These are phyloP conservation scores for Rhombomys opimus DNA, from an alignment of 2,113 vertebrate species.

Conservation along the genomic window DNA sequence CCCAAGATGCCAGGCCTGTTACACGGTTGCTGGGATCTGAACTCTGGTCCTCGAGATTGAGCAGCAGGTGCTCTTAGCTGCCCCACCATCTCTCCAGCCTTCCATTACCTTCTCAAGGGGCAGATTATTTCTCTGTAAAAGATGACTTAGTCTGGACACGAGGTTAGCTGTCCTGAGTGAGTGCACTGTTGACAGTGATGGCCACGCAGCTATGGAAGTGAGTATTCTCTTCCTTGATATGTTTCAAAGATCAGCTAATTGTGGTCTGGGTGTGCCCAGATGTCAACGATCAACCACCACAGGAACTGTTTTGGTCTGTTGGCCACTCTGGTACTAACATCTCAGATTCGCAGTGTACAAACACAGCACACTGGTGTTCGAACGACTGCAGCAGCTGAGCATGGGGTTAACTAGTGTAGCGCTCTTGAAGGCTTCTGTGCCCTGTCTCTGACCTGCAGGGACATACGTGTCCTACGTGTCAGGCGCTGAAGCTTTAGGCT, in stretches of 20 bases:
- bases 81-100: not conserved
- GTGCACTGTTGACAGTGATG: not conserved
- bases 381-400: not conserved
- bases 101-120: not conserved
- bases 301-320: not conserved
- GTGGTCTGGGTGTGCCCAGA: not conserved
- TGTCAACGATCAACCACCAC: not conserved
- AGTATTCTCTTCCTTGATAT: not conserved
- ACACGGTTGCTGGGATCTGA: not conserved
- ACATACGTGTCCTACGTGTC: not conserved
- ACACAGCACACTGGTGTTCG: not conserved
- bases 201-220: not conserved
- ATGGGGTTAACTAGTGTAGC: not conserved
- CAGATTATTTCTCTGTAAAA: not conserved
- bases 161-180: not conserved
- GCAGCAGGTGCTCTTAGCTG: too few species aligned
- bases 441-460: not conserved
- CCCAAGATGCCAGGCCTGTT: not conserved
- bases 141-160: not conserved
- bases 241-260: not conserved
- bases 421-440: not conserved
- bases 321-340: not conserved
- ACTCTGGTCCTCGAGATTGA: not conserved
- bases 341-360: not conserved
- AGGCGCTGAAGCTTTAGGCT: not conserved